Conservation (phyloP, 2,888 invertebrate species). For the Masnerella sp. region DNA sequence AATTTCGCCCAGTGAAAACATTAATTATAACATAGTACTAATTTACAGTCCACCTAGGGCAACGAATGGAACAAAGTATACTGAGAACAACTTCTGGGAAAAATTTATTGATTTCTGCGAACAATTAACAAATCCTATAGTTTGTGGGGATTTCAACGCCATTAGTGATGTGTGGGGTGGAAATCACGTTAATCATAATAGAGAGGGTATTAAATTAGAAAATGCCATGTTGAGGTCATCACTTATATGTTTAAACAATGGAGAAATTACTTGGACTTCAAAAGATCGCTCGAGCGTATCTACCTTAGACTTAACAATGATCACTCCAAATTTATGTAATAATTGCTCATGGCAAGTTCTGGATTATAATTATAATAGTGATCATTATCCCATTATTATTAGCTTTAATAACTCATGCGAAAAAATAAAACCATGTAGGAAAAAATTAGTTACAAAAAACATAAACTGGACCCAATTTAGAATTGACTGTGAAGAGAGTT, state of each 20-base stretch:
- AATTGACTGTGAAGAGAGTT: neutral
- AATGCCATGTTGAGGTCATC: neutral
- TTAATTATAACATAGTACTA: too few species aligned
- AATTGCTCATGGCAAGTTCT: neutral
- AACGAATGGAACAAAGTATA: neutral
- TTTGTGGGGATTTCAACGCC: conserved; percentile 3
- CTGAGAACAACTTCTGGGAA: neutral
- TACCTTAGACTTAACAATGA: neutral
- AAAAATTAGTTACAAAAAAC: neutral
- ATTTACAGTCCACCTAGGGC: conserved; percentile 8
- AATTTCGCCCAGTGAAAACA: too few species aligned
- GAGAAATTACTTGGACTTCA: neutral
- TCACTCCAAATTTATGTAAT: neutral
- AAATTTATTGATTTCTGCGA: neutral
- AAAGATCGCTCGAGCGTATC: neutral
- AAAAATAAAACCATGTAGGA: neutral
- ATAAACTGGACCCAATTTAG: neutral
- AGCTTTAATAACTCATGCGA: neutral
- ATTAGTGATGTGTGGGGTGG: neutral
- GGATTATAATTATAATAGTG: neutral
- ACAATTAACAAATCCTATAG: neutral
- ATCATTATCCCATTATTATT: neutral
- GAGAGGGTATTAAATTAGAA: neutral
- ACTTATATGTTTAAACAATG: neutral
- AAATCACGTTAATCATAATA: neutral